Evolutionary conservation across 2,113 vertebrate genomes (phyloP).

Genomic region (Leucopternis melanops): DNA sequence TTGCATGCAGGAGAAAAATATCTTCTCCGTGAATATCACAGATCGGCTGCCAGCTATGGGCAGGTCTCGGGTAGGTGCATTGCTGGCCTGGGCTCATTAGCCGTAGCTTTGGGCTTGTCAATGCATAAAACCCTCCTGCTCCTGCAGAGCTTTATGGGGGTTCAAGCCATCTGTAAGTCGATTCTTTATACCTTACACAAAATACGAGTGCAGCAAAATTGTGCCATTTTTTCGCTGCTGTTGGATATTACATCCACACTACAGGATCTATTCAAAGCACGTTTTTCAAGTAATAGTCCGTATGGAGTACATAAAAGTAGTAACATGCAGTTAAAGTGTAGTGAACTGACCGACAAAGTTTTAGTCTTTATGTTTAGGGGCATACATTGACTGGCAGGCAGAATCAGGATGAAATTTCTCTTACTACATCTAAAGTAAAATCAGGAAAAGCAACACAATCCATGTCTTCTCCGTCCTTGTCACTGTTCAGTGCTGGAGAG

Average conservation of each 20-base stretch:
- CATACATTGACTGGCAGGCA: neutral
- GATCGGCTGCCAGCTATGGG: neutral
- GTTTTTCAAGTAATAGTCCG: neutral
- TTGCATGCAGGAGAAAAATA: neutral
- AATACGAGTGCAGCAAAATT: neutral
- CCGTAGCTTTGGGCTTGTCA: neutral
- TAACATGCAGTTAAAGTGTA: neutral
- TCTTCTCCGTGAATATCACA: neutral
- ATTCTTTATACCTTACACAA: neutral
- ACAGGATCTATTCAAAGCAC: neutral
- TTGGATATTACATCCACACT: neutral
- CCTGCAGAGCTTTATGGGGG: neutral
- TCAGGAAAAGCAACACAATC: neutral
- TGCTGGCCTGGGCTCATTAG: neutral
- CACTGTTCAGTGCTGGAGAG: neutral
- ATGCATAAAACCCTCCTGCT: neutral
- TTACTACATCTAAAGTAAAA: neutral
- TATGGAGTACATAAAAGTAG: neutral
- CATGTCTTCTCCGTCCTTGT: neutral
- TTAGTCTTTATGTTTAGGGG: neutral
- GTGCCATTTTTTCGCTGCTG: rapidly evolving
- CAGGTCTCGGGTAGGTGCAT: neutral
- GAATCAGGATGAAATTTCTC: neutral
- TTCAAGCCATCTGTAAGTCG: neutral
- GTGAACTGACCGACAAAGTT: neutral